Evolutionary conservation across 2,113 vertebrate species (phyloP).

Genomic region (Tyrannus savana): DNA sequence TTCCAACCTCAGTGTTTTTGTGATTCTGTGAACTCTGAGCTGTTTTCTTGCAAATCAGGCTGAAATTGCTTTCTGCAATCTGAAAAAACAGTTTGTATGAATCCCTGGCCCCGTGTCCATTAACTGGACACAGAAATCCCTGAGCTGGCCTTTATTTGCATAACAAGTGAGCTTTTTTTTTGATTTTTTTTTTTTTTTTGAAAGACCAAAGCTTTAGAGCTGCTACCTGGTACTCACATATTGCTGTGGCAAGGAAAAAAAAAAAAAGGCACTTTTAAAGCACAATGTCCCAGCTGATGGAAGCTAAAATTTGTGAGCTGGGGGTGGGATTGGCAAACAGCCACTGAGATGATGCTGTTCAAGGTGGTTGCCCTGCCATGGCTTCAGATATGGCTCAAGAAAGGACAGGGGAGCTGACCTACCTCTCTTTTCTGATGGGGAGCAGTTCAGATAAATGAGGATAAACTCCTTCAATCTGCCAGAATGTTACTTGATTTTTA

Average conservation of each 20-base stretch:
- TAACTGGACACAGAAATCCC: neutral
- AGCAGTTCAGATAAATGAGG: neutral
- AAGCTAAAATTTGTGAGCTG: neutral
- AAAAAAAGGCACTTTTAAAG: neutral
- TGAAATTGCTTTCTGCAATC: neutral
- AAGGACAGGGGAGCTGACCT: neutral
- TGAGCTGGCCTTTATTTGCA: neutral
- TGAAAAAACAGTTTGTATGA: neutral
- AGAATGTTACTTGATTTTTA: neutral
- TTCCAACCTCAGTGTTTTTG: neutral
- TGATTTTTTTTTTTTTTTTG: neutral
- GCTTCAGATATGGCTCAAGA: neutral
- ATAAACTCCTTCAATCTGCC: slow-evolving; percentile 1
- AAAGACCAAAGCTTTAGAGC: neutral
- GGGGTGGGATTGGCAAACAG: neutral
- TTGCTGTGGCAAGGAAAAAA: neutral
- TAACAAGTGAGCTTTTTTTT: neutral
- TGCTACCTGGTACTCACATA: neutral
- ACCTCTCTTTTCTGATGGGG: neutral
- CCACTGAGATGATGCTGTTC: neutral
- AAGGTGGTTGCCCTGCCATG: neutral
- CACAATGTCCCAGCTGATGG: neutral
- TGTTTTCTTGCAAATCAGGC: neutral
- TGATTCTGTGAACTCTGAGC: neutral
- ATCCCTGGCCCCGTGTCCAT: neutral